Conservation (phyloP, 2,888 invertebrate species). For the Lucinisca nassula region DNA sequence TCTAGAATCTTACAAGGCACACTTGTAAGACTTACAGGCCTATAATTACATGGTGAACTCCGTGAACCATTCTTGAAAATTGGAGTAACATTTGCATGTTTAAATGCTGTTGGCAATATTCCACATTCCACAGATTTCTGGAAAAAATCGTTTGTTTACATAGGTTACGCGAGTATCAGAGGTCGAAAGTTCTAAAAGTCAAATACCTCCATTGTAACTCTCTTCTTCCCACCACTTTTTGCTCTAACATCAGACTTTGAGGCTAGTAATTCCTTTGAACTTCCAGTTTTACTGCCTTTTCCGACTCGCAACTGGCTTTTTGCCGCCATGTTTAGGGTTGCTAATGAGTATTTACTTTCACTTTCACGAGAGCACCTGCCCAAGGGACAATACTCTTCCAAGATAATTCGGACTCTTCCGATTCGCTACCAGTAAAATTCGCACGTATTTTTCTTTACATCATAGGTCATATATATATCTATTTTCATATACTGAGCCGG, state of each 20-base stretch:
- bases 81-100: not conserved
- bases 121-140: not conserved
- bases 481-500: no score
- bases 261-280: constrained; percentile 52
- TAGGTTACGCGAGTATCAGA: not conserved
- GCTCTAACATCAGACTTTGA: constrained; percentile 65
- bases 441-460: no score
- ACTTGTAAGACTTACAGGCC: not conserved
- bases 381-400: constrained; percentile 57
- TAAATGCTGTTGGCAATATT: not conserved
- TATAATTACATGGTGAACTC: not conserved
- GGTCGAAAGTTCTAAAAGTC: not conserved
- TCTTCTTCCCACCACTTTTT: constrained; percentile 66
- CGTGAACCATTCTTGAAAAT: not conserved
- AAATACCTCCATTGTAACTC: constrained; percentile 76
- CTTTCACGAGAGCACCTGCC: constrained; percentile 54
- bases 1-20: not conserved
- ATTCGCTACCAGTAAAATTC: no score
- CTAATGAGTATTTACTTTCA: constrained; percentile 63
- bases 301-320: constrained; percentile 69
- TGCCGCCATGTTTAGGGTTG: constrained; percentile 75
- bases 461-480: no score
- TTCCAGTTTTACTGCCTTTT: constrained; percentile 70
- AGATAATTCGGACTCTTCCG: no score
- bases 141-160: not conserved